Conservation (phyloP, 2,797 vertebrate genomes). For the Rallus crepitans region DNA sequence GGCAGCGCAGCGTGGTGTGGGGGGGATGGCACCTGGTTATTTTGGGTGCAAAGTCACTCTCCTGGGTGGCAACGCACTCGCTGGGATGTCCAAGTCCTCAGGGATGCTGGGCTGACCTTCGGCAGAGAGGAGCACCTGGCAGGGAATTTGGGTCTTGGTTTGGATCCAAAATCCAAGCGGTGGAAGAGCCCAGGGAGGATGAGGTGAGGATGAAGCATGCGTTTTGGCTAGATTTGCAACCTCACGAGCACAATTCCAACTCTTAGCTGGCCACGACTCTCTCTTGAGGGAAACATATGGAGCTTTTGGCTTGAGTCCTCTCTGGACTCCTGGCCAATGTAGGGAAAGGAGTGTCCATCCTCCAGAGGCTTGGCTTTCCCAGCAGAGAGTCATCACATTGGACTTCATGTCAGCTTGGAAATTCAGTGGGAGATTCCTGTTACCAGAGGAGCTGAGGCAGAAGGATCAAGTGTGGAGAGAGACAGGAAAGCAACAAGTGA, state of each 20-base stretch:
- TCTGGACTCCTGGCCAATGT: fast-evolving
- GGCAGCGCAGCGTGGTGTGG: background rate
- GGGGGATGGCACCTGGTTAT: background rate
- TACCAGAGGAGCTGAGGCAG: background rate
- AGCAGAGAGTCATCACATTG: fast-evolving
- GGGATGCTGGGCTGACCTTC: background rate
- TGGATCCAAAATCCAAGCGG: background rate
- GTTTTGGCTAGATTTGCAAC: background rate
- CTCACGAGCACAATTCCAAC: fast-evolving
- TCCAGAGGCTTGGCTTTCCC: background rate
- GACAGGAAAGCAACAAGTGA: background rate
- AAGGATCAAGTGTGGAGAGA: background rate
- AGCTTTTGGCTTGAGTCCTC: background rate
- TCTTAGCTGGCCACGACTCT: background rate
- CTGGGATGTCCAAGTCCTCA: background rate
- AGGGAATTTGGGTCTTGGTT: background rate
- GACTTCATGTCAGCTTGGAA: fast-evolving
- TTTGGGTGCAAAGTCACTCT: background rate
- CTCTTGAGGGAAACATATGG: background rate
- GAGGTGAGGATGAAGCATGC: background rate
- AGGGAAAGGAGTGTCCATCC: background rate
- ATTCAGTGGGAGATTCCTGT: fast-evolving
- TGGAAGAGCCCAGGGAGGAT: background rate
- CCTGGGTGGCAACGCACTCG: fast-evolving
- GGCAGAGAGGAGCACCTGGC: background rate